Evolutionary conservation across 2,113 vertebrate species (phyloP).

Genomic region (Apus apus): DNA sequence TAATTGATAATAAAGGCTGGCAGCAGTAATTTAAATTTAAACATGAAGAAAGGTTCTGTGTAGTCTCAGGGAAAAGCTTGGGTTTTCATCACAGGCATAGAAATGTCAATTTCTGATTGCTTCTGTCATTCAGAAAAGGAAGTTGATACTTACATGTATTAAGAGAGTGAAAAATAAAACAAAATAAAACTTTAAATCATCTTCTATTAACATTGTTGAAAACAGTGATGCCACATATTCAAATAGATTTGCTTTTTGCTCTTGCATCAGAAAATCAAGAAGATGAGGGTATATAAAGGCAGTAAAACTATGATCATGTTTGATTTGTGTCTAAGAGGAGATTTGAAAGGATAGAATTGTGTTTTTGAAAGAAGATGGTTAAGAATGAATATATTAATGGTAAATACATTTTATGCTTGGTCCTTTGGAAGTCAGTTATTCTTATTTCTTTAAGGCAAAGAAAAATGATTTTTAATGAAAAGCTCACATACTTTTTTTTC

Average conservation of each 20-base stretch:
- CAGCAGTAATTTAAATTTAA: slow-evolving; percentile 31
- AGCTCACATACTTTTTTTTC: not conserved
- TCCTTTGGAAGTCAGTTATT: not conserved
- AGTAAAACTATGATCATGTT: not conserved
- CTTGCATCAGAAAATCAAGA: not conserved
- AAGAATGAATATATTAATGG: not conserved
- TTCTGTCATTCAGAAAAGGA: not conserved
- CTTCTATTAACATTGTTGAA: not conserved
- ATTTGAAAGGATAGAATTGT: not conserved
- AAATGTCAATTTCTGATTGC: not conserved
- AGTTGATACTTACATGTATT: not conserved
- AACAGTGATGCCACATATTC: not conserved
- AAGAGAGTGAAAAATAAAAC: not conserved
- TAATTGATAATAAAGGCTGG: slow-evolving; percentile 16
- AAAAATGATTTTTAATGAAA: not conserved
- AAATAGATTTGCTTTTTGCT: not conserved
- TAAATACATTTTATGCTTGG: not conserved
- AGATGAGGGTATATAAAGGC: not conserved
- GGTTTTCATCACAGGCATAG: slow-evolving; percentile 6
- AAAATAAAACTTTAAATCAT: not conserved
- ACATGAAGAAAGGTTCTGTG: slow-evolving; percentile 1
- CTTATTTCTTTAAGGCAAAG: not conserved
- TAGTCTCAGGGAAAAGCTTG: slow-evolving; percentile 8
- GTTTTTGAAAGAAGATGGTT: not conserved
- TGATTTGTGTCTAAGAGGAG: not conserved